Base-by-base conservation (phyloP, 2,113 vertebrate species). In the Rhinogobius similis region DNA sequence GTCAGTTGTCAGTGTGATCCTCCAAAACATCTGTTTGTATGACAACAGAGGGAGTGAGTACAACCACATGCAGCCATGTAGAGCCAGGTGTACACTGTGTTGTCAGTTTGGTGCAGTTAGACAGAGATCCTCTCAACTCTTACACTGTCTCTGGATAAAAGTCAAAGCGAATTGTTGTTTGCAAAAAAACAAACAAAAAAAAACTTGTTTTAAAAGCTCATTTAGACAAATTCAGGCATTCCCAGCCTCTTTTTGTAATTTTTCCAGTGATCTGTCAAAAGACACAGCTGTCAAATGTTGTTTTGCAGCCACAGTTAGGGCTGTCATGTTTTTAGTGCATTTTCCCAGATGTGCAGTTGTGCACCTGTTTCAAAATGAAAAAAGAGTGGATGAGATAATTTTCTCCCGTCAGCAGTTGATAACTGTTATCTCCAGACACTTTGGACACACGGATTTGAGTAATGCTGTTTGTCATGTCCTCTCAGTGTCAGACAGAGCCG, bases 401-500 rank as follows among this genome's bases (percentile, higher is more conserved):
- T 8, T 2, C 29, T 52, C 64, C 62, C 44, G n/a, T 66, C 70
- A 68, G 20, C 69, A 32, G 3, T 14, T 41, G 27, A 67, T 44
- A 21, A 39, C 39, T 32, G 20, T 64, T 61, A 43, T 65, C 66
- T 69, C 36, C 14, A 20, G 39, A 52, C 64, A 68, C 18, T 65
- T 29, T 72, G 39, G 29, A 53, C 21, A n/a, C 27, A 67, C 63
- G 26, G 50, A 55, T 61, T 68, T 58, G 38, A 56, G 24, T 32
- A 50, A 53, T 36, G 29, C 50, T 55, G 66, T 59, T 32, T 68
- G 41, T 3, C 61, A 52, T 69, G 70, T 65, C 50, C 67, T 72
- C 62, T 69, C 29, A 63, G 62, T 36, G 61, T 52, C 75, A 78
- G 78, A 68, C 26, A 21, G 68, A 80, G 56, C 76, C 77, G 76